These are phyloP conservation scores for Brachyalestes nurse DNA, from an alignment of 2,797 vertebrate species.

Conservation along the genomic window DNA sequence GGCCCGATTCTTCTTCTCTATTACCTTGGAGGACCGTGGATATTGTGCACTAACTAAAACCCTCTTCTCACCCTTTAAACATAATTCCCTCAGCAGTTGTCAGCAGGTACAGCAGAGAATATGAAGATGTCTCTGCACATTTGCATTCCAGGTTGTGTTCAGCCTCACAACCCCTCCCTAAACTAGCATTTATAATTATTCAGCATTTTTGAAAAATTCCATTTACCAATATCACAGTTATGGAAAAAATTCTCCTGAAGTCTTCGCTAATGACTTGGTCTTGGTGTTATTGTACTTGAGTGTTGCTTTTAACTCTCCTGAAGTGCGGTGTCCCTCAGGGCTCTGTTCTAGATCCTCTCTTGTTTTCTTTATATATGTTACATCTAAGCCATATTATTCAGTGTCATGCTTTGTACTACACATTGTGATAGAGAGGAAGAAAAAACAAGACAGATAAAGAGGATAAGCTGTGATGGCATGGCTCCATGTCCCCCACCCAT, in stretches of 20 bases:
- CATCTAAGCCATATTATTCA: not conserved
- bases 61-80: not conserved
- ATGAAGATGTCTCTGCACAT: too few relatives aligned
- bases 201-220: too few relatives aligned
- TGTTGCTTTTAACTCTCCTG: too few relatives aligned
- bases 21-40: too few relatives aligned
- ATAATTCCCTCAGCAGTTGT: not conserved
- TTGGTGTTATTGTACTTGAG: too few relatives aligned
- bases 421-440: not conserved
- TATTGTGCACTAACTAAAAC: not conserved
- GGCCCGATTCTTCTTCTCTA: too few relatives aligned
- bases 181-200: too few relatives aligned
- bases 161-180: too few relatives aligned
- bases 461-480: not conserved
- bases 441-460: not conserved
- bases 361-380: not conserved
- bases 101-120: too few relatives aligned
- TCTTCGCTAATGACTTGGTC: too few relatives aligned
- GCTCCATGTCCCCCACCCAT: constrained; percentile 24
- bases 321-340: not conserved
- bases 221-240: not conserved
- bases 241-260: not conserved
- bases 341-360: not conserved
- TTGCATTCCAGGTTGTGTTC: too few relatives aligned
- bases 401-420: not conserved